Evolutionary conservation across 2,888 invertebrate genomes (phyloP).

Genomic region (Diarsia dahlii): DNA sequence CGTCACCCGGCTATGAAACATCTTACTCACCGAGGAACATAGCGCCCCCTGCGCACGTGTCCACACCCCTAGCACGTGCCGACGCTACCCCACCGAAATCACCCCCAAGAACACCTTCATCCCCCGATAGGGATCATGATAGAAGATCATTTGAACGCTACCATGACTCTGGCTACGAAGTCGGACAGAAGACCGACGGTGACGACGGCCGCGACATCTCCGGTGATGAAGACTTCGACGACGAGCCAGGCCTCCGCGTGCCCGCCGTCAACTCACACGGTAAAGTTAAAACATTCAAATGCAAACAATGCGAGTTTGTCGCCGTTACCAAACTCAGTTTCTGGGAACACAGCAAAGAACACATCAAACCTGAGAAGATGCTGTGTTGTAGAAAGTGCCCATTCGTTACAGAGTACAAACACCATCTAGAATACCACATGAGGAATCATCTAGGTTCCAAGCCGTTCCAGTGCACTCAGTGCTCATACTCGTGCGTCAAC

Average conservation of each 20-base stretch:
- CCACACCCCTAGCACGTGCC: conserved; percentile 81
- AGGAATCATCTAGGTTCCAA: conserved; percentile 98
- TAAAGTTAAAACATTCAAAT: conserved; percentile 97
- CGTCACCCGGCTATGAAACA: conserved; percentile 80
- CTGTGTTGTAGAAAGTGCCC: conserved; percentile 97
- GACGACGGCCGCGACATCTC: conserved; percentile 88
- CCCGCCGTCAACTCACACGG: conserved; percentile 94
- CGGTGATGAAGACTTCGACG: conserved; percentile 89
- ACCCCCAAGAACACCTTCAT: conserved; percentile 81
- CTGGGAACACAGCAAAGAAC: conserved; percentile 97
- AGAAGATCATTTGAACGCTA: conserved; percentile 84
- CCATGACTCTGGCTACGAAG: conserved; percentile 89
- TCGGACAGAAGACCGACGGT: conserved; percentile 77
- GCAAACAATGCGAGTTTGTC: conserved; percentile 97
- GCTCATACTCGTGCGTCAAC: conserved; percentile 98
- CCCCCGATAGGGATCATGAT: conserved; percentile 80
- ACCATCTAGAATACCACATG: conserved; percentile 99
- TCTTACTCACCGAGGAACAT: conserved; percentile 81
- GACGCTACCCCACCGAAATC: conserved; percentile 88
- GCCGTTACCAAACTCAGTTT: conserved; percentile 97
- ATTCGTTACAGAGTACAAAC: conserved; percentile 99
- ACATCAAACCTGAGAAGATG: conserved; percentile 98
- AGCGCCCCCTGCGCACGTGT: conserved; percentile 81
- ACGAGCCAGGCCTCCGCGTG: conserved; percentile 91
- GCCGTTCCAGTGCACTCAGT: conserved; percentile 98